Percentiles rank a stretch among this genome's conserved stretches.
These are phyloP conservation scores for Gymnorhina tibicen DNA, from an alignment of 2,113 vertebrate species.

Conservation along the genomic window DNA sequence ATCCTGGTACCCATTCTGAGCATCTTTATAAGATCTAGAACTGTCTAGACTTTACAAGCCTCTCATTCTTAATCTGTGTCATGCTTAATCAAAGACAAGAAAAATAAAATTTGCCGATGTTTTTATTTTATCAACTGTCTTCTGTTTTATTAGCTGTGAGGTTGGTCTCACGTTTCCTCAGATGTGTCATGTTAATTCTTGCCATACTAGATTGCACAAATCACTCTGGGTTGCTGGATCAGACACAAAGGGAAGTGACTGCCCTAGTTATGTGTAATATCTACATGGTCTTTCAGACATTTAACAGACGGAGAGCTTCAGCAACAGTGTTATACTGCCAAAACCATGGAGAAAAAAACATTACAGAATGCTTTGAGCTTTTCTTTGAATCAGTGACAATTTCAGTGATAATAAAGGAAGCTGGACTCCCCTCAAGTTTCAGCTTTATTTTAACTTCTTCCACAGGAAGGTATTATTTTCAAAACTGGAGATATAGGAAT, in stretches of 20 bases:
- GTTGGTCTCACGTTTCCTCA: conserved; percentile 43
- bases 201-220: conserved; percentile 41
- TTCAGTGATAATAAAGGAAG: not conserved
- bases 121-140: conserved; percentile 25
- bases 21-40: not conserved
- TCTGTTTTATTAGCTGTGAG: conserved; percentile 28
- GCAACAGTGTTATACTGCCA: not conserved
- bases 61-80: not conserved
- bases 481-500: not conserved
- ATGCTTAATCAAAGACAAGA: not conserved
- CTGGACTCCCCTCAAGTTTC: not conserved
- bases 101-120: conserved; percentile 8
- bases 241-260: conserved; percentile 40
- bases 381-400: not conserved
- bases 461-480: not conserved
- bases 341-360: not conserved
- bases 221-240: conserved; percentile 15
- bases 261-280: conserved; percentile 26
- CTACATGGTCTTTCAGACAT: conserved; percentile 11
- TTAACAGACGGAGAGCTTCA: not conserved
- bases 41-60: not conserved
- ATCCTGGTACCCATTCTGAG: not conserved
- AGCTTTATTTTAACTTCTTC: not conserved
- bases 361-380: not conserved
- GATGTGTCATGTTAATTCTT: conserved; percentile 50